A percentile compares a stretch with the other conserved stretches of the same genome.
Conservation (phyloP, 2,113 vertebrate genomes). For the Cinclus mexicanus region DNA sequence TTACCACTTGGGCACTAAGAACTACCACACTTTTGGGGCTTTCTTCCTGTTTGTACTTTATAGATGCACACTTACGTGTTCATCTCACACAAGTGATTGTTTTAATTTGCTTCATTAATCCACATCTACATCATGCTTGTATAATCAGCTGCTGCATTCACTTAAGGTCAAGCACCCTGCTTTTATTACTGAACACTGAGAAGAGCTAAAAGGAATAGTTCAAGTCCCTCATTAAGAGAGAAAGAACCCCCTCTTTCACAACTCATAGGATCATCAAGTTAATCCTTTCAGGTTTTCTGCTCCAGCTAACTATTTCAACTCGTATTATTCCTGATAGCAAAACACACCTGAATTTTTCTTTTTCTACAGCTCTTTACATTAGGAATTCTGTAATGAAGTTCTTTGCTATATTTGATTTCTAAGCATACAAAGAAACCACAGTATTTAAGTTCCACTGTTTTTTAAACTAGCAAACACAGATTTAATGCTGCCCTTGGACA, state of each 20-base stretch:
- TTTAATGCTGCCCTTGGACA: not conserved
- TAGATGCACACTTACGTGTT: accelerated
- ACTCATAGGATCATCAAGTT: not conserved
- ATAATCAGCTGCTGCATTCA: not conserved
- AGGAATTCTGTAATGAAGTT: not conserved
- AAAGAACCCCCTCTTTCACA: not conserved
- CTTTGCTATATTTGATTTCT: not conserved
- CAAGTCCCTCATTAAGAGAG: not conserved
- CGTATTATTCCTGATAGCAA: not conserved
- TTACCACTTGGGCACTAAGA: not conserved
- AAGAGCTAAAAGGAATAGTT: not conserved
- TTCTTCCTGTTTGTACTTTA: not conserved
- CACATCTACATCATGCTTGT: not conserved
- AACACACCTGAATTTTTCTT: not conserved
- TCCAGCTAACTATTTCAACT: not conserved
- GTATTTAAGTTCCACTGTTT: not conserved
- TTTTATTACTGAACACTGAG: not conserved
- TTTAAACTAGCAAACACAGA: not conserved
- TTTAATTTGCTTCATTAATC: not conserved
- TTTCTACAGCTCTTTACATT: not conserved
- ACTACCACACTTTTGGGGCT: not conserved
- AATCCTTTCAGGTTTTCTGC: not conserved
- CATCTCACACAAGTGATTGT: not conserved
- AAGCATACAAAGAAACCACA: not conserved
- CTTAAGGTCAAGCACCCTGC: not conserved